Conservation (phyloP, 2,113 vertebrate genomes). For the Gallinago jamesoni region DNA sequence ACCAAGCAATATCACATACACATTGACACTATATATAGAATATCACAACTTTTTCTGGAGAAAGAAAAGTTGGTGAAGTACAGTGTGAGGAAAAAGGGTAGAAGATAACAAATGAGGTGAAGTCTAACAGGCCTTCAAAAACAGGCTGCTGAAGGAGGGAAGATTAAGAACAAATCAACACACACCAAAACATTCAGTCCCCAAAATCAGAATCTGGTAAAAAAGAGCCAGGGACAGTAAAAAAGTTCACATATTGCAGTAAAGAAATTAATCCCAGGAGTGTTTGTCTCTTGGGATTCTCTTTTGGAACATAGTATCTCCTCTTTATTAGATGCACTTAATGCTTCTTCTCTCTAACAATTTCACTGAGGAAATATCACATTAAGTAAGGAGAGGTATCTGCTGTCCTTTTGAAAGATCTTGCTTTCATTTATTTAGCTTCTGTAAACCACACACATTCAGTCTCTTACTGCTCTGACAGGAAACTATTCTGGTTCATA, state of each 20-base stretch:
- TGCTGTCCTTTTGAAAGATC: not conserved
- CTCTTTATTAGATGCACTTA: not conserved
- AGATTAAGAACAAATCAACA: not conserved
- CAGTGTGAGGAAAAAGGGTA: not conserved
- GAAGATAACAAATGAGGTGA: not conserved
- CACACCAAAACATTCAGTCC: not conserved
- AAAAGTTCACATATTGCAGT: not conserved
- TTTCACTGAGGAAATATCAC: not conserved
- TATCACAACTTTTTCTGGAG: not conserved
- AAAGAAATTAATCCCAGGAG: not conserved
- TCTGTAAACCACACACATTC: not conserved
- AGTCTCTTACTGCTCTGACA: not conserved
- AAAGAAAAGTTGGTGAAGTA: not conserved
- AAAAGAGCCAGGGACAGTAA: not conserved
- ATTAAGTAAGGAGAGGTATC: not conserved
- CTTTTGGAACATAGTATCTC: not conserved
- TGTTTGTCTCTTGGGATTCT: not conserved
- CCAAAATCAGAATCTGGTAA: not conserved
- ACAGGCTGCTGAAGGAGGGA: not conserved
- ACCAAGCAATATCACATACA: not conserved
- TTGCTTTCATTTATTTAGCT: not conserved
- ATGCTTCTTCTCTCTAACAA: not conserved
- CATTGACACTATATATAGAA: not conserved
- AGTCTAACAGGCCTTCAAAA: not conserved
- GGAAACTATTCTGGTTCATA: not conserved